A percentile compares a stretch with the other conserved stretches of the same genome.
These are phyloP conservation scores for Sepioteuthis lessoniana DNA, from an alignment of 2,888 invertebrate species.

Conservation along the genomic window DNA sequence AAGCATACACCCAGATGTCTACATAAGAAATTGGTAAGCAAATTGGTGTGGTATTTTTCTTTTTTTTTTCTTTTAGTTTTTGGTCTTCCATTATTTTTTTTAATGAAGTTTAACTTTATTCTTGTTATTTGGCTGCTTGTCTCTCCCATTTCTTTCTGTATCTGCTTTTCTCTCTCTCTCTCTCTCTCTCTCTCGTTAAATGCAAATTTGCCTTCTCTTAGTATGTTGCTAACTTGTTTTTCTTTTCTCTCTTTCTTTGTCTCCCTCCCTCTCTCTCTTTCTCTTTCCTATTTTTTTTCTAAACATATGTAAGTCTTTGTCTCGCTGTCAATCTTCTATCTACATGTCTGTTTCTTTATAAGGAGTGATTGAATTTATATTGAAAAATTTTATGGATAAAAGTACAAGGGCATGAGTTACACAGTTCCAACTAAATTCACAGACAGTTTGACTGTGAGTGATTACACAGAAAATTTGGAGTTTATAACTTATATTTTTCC, in stretches of 20 bases:
- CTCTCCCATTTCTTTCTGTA: not conserved
- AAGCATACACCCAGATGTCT: conserved; percentile 33
- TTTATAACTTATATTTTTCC: too few relatives aligned
- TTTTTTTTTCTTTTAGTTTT: not conserved
- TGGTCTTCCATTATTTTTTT: not conserved
- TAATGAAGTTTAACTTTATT: not conserved
- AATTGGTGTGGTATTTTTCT: not conserved
- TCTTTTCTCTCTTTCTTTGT: not conserved
- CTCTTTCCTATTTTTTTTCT: too few relatives aligned
- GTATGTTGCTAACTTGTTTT: not conserved
- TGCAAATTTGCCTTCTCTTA: too few relatives aligned
- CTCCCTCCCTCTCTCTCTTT: not conserved
- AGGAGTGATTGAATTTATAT: too few relatives aligned
- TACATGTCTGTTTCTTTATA: too few relatives aligned
- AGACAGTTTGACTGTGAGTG: too few relatives aligned
- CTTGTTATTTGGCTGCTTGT: not conserved
- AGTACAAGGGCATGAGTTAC: too few relatives aligned
- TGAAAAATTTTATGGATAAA: too few relatives aligned
- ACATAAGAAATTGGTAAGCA: conserved; percentile 33
- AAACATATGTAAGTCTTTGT: too few relatives aligned
- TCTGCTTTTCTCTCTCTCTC: not conserved
- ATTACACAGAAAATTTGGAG: too few relatives aligned
- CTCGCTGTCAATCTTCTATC: too few relatives aligned
- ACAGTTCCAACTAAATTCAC: not conserved
- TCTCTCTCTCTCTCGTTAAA: not conserved